These are phyloP conservation scores for Plectrocnemia conspersa DNA, from an alignment of 1,140 invertebrate genomes.

Conservation along the genomic window DNA sequence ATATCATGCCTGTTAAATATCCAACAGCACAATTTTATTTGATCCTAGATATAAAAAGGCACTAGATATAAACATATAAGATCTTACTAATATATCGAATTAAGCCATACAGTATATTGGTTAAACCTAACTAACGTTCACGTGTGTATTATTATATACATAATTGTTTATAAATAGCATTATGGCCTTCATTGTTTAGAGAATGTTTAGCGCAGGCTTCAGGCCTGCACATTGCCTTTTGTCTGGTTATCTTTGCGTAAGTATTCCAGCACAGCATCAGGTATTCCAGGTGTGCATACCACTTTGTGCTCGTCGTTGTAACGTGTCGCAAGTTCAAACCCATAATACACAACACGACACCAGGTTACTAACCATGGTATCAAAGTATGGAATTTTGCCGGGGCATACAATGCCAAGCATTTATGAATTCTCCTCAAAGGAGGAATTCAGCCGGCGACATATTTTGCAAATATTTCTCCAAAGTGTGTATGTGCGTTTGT, in stretches of 20 bases:
- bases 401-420: conserved; percentile 24
- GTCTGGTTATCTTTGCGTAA: no score
- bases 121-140: no score
- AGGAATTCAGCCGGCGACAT: conserved; percentile 16
- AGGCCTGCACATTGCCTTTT: no score
- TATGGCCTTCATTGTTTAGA: not conserved
- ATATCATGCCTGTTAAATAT: no score
- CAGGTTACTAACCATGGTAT: conserved; percentile 5
- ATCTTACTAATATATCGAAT: no score
- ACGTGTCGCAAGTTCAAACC: not conserved
- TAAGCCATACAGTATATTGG: no score
- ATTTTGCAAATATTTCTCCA: conserved; percentile 24
- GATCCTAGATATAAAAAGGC: no score
- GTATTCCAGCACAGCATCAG: conserved; percentile 3
- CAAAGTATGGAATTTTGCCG: conserved; percentile 22
- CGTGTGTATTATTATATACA: no score
- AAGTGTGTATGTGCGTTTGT: no score
- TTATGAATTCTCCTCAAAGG: conserved; percentile 27
- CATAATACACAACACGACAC: conserved; percentile 7
- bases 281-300: conserved; percentile 11
- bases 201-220: not conserved
- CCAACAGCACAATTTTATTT: no score
- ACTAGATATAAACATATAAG: no score
- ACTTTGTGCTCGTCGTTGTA: not conserved
- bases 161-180: not conserved